A percentile compares a stretch with the other conserved stretches of the same genome.
Conservation (phyloP, 2,113 vertebrate genomes). For the Equus przewalskii region DNA sequence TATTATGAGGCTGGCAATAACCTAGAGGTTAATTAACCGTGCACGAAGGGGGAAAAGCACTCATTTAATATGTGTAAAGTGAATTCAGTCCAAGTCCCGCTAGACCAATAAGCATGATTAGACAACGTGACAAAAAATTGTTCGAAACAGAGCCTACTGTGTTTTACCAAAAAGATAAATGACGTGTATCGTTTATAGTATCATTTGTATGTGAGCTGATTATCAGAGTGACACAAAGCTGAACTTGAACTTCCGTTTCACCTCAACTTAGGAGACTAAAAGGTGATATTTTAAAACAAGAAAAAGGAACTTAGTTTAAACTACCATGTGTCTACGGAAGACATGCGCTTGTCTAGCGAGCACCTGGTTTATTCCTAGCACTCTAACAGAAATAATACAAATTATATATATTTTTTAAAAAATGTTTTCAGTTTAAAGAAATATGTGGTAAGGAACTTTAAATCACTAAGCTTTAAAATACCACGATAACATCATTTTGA, state of each 20-base stretch:
- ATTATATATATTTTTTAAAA: not conserved
- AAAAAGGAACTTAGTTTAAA: not conserved
- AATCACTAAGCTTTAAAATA: not conserved
- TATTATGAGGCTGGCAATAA: conserved; percentile 62
- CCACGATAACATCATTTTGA: not conserved
- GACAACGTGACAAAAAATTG: conserved; percentile 71
- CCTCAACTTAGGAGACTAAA: not conserved
- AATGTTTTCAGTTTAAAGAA: not conserved
- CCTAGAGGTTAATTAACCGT: conserved; percentile 79
- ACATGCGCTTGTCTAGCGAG: not conserved
- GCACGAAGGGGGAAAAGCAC: not conserved
- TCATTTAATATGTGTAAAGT: conserved; percentile 74
- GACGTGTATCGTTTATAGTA: not conserved
- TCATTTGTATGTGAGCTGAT: not conserved
- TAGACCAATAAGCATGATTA: conserved; percentile 77
- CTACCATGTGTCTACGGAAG: not conserved
- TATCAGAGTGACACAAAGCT: not conserved
- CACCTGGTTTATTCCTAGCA: not conserved
- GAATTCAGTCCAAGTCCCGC: conserved; percentile 75
- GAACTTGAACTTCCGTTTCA: not conserved
- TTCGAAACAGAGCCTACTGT: not conserved
- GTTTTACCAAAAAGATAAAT: not conserved
- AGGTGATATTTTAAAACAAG: not conserved
- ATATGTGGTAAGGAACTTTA: not conserved
- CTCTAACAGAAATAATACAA: not conserved